Evolutionary conservation across 2,888 invertebrate genomes (phyloP).

Genomic region (Hemaris fuciformis): DNA sequence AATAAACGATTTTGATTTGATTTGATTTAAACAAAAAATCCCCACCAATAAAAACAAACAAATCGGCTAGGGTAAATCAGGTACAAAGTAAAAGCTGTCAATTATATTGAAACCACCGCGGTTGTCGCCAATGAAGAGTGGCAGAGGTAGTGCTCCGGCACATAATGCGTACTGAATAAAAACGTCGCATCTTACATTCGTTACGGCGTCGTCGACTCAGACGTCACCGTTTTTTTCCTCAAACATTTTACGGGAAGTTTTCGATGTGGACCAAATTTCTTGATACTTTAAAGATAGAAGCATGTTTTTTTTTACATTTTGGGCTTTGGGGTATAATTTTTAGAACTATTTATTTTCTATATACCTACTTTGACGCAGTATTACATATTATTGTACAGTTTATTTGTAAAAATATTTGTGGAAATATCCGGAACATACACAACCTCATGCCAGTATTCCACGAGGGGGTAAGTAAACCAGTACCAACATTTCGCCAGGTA

Average conservation of each 20-base stretch:
- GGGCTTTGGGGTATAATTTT: no score
- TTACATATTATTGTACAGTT: no score
- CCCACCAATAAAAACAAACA: background rate
- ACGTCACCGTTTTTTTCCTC: conserved; percentile 38
- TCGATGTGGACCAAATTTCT: conserved; percentile 53
- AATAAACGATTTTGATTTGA: no score
- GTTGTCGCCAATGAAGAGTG: conserved; percentile 54
- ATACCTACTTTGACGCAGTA: no score
- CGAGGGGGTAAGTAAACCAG: no score
- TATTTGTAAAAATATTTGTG: no score
- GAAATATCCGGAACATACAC: no score
- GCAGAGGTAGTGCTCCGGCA: conserved; percentile 38
- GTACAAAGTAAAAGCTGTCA: conserved; percentile 14
- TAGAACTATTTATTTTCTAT: no score
- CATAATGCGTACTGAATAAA: conserved; percentile 52
- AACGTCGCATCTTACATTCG: conserved; percentile 45
- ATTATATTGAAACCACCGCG: conserved; percentile 48
- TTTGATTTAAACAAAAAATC: background rate
- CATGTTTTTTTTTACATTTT: no score
- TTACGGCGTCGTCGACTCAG: conserved; percentile 45
- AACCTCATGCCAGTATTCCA: no score
- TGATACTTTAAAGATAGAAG: conserved; percentile 49
- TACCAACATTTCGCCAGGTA: no score
- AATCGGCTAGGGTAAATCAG: background rate
- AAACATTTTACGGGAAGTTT: conserved; percentile 43